phyloP scores from a whole-genome alignment of 2,888 invertebrate genomes.

The Temnothorax rugatulus region DNA sequence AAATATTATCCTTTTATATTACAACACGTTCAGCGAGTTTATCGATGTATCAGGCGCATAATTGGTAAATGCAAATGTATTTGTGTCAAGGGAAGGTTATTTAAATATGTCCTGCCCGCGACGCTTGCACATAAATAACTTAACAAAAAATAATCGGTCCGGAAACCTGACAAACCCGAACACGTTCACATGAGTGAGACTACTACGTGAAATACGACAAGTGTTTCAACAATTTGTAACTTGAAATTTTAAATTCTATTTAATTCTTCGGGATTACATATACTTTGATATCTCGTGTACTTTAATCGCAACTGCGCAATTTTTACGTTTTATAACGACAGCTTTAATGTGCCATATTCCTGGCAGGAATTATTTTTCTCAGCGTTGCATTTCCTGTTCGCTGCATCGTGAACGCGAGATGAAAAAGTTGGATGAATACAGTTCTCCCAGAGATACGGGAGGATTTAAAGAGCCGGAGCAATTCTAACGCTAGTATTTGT shows the following conservation, averaged over 20 bases:
- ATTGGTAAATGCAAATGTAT: constrained; percentile 19
- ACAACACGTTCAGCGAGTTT: not conserved
- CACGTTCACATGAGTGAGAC: not conserved
- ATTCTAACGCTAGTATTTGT: not conserved
- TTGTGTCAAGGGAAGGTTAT: constrained; percentile 26
- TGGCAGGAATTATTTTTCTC: constrained; percentile 5
- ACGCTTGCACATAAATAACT: constrained; percentile 2
- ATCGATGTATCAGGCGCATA: constrained; percentile 19
- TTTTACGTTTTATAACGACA: not conserved
- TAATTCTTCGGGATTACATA: not conserved
- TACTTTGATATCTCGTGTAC: not conserved
- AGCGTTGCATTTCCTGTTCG: not conserved
- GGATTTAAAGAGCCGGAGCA: constrained; percentile 6
- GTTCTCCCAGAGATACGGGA: not conserved
- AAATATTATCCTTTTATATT: not conserved
- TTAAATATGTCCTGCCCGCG: not conserved
- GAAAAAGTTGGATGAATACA: constrained; percentile 35
- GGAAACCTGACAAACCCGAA: not conserved
- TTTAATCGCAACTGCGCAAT: constrained; percentile 2
- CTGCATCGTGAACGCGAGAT: not conserved
- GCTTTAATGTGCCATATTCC: not conserved
- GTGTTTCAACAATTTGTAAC: not conserved
- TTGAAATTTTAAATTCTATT: not conserved
- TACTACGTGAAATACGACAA: not conserved
- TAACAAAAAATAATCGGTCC: constrained; percentile 14